A percentile compares a stretch with the other conserved stretches of the same genome.
phyloP scores from a whole-genome alignment of 2,113 vertebrate species.

The Myrmophylax atrothorax region DNA sequence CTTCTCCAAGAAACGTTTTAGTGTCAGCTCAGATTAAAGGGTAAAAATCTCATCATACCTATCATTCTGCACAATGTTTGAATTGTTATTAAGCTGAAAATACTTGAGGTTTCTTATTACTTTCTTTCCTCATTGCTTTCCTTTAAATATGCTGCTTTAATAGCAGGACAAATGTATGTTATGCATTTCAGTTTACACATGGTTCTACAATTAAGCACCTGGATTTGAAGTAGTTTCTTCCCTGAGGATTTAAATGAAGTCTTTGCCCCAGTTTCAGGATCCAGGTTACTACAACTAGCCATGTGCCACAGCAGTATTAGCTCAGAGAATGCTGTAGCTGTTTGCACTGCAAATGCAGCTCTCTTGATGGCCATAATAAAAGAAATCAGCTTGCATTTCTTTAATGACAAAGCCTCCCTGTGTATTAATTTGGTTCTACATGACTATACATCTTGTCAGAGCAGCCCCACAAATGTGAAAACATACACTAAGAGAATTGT shows the following conservation, averaged over 20 bases:
- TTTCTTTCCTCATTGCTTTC: neutral
- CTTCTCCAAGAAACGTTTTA: neutral
- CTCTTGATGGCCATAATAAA: constrained; percentile 73
- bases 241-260: constrained; percentile 69
- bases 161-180: constrained; percentile 42
- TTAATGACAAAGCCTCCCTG: constrained; percentile 75
- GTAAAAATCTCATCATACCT: constrained; percentile 19
- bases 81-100: constrained; percentile 28
- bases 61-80: neutral
- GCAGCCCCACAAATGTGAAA: constrained; percentile 52
- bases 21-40: neutral
- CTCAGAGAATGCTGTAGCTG: constrained; percentile 59
- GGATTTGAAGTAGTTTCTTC: constrained; percentile 66
- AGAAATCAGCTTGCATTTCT: constrained; percentile 67
- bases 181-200: constrained; percentile 59
- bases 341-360: constrained; percentile 44
- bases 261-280: constrained; percentile 58
- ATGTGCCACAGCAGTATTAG: constrained; percentile 67
- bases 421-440: constrained; percentile 71
- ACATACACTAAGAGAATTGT: constrained; percentile 46
- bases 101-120: constrained; percentile 18
- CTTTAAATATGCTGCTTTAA: constrained; percentile 38
- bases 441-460: constrained; percentile 67
- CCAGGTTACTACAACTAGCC: constrained; percentile 51
- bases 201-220: constrained; percentile 71